Base-by-base conservation (phyloP, 2,888 invertebrate genomes). In the Lycaena phlaeas region DNA sequence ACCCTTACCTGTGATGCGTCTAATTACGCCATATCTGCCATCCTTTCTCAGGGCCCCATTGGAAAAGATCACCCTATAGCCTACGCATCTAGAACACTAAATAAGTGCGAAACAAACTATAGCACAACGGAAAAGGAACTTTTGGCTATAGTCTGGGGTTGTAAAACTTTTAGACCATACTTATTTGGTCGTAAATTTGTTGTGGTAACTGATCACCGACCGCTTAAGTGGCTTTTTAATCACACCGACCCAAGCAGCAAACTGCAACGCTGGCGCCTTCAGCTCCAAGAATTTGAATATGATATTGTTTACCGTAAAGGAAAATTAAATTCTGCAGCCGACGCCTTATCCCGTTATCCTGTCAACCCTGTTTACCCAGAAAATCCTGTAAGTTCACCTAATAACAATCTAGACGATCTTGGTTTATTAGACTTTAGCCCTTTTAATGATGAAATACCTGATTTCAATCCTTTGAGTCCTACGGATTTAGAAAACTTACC, bases 1-100 rank as follows among this genome's bases (percentile, higher is more conserved):
- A 37, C 49, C 52, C 1, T 22, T 6, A 22, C 22, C 5, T 49
- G 55, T 1, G 65, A 66, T 9, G 57, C 61, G 1, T 53, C 53
- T 0, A 48, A 51, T 36, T 30, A 40, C 10, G 38, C 42, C 2
- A 40, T 45, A n/a, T 27, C 22, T 15, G 42, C 42, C 10, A 36
- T 42, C 11, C 25, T 42, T 11, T 40, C 38, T 9, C 45, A 45
- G 26, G 42, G 43, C n/a, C 27, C 27, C 12, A 28, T 44, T 14
- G 42, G 42, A 3, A 27, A 38, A 30, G 44, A 42, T 10, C 29
- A 22, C 11, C 44, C 42, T 11, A 42, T 40, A 10, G 40, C 40
- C 14, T 46, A 38, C 27, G 38, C 39, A n/a, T 46, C 44, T 2
- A 38, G 54, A 1, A 54, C 52, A 1, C 40, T 52, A 1, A 54